Evolutionary conservation across 2,797 vertebrate species (phyloP).

Genomic region (Gallirallus australis): DNA sequence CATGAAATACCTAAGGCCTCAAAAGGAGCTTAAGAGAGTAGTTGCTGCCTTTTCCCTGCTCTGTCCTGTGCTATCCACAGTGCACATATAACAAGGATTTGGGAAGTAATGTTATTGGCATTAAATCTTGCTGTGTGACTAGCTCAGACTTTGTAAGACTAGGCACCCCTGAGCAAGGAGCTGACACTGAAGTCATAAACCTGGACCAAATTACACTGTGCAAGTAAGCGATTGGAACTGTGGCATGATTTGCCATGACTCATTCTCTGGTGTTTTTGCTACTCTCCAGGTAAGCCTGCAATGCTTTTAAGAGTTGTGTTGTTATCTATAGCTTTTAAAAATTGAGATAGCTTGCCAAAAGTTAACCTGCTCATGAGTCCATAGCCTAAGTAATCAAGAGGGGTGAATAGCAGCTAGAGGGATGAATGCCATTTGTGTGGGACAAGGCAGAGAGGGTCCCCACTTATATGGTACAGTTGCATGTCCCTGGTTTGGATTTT

Average conservation of each 20-base stretch:
- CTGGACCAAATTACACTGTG: slow-evolving; percentile 33
- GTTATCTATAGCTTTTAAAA: background rate
- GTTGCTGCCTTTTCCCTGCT: slow-evolving; percentile 29
- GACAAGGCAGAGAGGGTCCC: background rate
- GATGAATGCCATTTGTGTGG: background rate
- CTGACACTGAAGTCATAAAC: slow-evolving; percentile 26
- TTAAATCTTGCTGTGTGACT: slow-evolving; percentile 41
- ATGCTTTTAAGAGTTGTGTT: background rate
- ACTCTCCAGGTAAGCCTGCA: background rate
- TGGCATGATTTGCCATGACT: background rate
- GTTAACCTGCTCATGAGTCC: background rate
- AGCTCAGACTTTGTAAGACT: slow-evolving; percentile 29
- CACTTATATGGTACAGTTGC: background rate
- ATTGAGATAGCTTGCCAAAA: background rate
- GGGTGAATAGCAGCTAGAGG: background rate
- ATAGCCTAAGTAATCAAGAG: background rate
- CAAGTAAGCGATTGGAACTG: slow-evolving; percentile 15
- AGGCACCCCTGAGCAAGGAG: slow-evolving; percentile 10
- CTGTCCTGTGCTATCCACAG: background rate
- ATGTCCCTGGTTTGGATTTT: background rate
- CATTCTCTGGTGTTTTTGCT: background rate
- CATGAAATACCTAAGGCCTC: slow-evolving; percentile 50
- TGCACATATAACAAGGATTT: slow-evolving; percentile 42
- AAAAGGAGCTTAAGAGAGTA: slow-evolving; percentile 55
- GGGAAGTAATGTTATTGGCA: background rate